Conservation (phyloP, 92 coral and sea anemone genomes). For the Phymanthus crucifer region DNA sequence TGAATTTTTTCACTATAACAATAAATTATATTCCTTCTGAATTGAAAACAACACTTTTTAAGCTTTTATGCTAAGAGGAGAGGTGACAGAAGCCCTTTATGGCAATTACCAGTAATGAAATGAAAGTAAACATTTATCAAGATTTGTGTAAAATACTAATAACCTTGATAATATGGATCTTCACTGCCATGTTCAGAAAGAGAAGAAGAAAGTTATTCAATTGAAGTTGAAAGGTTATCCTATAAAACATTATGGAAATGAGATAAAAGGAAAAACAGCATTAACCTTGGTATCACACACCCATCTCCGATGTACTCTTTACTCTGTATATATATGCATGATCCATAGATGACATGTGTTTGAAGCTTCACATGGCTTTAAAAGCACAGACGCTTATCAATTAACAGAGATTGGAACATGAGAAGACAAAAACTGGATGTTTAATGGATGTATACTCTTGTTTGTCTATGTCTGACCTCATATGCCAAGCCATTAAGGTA, state of each 20-base stretch:
- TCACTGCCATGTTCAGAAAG: too few species aligned
- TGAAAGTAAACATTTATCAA: background rate
- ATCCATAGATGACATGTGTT: constrained; percentile 2
- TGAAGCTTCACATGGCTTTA: background rate
- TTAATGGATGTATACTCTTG: background rate
- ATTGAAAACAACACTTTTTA: too few species aligned
- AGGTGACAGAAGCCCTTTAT: background rate
- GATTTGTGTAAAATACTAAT: background rate
- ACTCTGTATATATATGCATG: background rate
- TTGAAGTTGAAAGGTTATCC: background rate
- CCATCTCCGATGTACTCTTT: background rate
- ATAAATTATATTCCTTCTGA: too few species aligned
- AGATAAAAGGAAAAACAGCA: background rate
- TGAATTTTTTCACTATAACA: background rate
- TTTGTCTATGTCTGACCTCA: background rate
- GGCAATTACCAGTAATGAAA: background rate
- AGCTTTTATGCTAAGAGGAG: background rate
- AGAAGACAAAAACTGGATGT: background rate
- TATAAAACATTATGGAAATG: background rate
- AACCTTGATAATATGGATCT: background rate
- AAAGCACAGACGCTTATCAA: background rate
- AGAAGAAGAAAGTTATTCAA: background rate
- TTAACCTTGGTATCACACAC: background rate
- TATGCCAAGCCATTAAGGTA: background rate
- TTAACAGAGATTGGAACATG: background rate